Conservation (phyloP, 1,140 invertebrate species). For the Apolygus lucorum region DNA sequence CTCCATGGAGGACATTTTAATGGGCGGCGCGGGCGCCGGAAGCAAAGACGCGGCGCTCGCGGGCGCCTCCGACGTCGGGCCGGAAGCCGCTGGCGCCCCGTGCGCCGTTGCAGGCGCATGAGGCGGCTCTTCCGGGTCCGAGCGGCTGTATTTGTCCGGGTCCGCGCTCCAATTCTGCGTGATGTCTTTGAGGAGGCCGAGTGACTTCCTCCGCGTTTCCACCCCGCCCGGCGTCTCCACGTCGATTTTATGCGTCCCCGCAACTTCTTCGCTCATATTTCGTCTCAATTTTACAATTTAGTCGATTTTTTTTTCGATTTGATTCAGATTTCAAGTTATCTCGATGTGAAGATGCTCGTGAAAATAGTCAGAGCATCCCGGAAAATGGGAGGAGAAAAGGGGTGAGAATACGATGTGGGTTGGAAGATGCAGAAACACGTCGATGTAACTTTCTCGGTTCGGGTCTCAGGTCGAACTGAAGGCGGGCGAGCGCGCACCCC, state of each 20-base stretch:
- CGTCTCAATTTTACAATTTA: neutral
- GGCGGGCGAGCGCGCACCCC: neutral
- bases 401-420: neutral
- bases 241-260: neutral
- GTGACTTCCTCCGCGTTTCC: slow-evolving; percentile 24
- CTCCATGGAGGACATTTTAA: slow-evolving; percentile 52
- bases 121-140: slow-evolving; percentile 5
- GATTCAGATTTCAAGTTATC: neutral
- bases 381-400: neutral
- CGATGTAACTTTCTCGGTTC: neutral
- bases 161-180: slow-evolving; percentile 17
- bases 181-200: slow-evolving; percentile 26
- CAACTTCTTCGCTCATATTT: neutral
- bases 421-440: neutral
- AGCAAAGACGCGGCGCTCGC: neutral
- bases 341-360: neutral
- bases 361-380: neutral
- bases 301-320: neutral
- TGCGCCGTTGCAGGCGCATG: neutral
- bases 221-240: neutral
- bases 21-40: neutral
- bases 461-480: neutral
- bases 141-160: slow-evolving; percentile 20
- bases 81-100: too few species aligned
- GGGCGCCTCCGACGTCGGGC: neutral